phyloP scores from a whole-genome alignment of 2,888 invertebrate genomes.

The Dicycla oo region DNA sequence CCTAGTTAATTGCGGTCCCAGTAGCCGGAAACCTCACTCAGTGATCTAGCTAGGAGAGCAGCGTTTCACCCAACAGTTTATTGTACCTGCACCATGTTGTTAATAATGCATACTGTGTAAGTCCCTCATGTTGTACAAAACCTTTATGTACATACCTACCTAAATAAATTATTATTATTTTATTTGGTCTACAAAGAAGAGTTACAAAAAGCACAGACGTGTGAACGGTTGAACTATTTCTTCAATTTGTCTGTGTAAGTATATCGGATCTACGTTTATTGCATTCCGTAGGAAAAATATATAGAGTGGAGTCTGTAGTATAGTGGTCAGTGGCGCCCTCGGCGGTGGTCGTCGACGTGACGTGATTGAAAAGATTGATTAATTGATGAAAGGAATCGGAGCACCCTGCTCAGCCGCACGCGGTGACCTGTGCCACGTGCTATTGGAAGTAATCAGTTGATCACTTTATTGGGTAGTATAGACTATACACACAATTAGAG shows the following conservation, averaged over 20 bases:
- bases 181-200: slow-evolving; percentile 20
- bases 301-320: background rate
- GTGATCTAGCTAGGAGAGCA: no score
- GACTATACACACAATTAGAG: background rate
- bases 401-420: background rate
- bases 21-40: no score
- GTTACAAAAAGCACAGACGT: slow-evolving; percentile 4
- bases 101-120: no score
- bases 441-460: background rate
- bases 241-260: slow-evolving; percentile 30
- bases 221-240: slow-evolving; percentile 15
- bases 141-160: no score
- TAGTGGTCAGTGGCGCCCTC: background rate
- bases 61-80: no score
- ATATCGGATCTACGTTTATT: slow-evolving; percentile 17
- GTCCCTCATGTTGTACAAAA: no score
- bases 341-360: background rate
- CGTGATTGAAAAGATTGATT: slow-evolving; percentile 18
- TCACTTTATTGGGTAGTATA: background rate
- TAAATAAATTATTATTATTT: no score
- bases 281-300: slow-evolving; percentile 24
- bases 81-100: no score
- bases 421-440: background rate
- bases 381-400: slow-evolving; percentile 26
- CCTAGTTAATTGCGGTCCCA: no score